phyloP scores from a whole-genome alignment of 2,113 vertebrate genomes.

The Thunnus maccoyii region DNA sequence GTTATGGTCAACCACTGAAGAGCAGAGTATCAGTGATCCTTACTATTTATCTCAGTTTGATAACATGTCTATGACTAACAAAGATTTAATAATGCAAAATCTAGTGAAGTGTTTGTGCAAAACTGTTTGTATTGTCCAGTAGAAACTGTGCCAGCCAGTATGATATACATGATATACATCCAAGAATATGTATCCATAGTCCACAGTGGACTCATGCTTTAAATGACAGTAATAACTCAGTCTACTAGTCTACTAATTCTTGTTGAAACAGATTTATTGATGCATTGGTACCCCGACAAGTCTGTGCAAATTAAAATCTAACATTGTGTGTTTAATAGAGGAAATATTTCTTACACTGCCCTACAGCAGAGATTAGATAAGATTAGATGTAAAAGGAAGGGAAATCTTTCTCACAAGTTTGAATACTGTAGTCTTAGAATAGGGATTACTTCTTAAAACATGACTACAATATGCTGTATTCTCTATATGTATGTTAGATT shows the following conservation, averaged over 20 bases:
- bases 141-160: too few relatives aligned
- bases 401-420: not conserved
- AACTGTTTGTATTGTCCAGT: too few relatives aligned
- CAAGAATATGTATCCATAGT: not conserved
- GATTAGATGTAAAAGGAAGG: not conserved
- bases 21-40: not conserved
- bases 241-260: constrained; percentile 1
- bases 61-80: too few relatives aligned
- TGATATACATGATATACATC: not conserved
- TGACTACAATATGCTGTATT: too few relatives aligned
- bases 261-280: constrained; percentile 41
- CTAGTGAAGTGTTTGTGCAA: too few relatives aligned
- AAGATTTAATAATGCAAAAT: too few relatives aligned
- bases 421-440: not conserved
- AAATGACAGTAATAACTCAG: not conserved
- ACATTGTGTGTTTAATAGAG: constrained; percentile 13
- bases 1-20: not conserved
- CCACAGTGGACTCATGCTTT: not conserved
- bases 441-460: not conserved
- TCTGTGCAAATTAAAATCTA: constrained; percentile 50
- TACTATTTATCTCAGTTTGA: not conserved
- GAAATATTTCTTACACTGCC: not conserved
- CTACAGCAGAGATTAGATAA: constrained; percentile 11
- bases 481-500: too few relatives aligned
- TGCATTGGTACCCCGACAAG: constrained; percentile 18